phyloP scores from a whole-genome alignment of 1,140 invertebrate species.

The Notospermus geniculatus region DNA sequence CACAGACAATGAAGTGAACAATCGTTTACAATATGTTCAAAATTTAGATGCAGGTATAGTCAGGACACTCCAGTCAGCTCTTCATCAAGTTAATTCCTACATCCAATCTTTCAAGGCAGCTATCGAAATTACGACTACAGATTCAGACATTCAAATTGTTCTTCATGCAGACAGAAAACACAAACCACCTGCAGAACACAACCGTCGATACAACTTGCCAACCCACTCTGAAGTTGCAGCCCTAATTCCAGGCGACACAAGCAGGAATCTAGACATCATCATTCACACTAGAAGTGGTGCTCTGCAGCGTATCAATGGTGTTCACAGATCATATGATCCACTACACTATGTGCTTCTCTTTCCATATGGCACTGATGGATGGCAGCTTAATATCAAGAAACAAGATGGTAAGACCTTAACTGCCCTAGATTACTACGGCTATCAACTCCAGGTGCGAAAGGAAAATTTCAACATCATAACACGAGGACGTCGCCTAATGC shows the following conservation, averaged over 20 bases:
- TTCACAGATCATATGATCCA: conserved; percentile 12
- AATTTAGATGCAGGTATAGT: background rate
- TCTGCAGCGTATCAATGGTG: background rate
- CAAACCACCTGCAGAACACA: conserved; percentile 51
- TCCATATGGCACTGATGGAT: conserved; percentile 6
- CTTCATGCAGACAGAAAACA: conserved; percentile 45
- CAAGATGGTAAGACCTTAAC: background rate
- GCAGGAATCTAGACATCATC: conserved; percentile 33
- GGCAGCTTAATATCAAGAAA: background rate
- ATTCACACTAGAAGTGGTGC: background rate
- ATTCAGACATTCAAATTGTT: conserved; percentile 30
- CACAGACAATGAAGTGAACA: conserved; percentile 37
- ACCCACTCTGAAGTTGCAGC: conserved; percentile 44
- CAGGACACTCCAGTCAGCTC: background rate
- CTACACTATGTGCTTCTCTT: conserved; percentile 7
- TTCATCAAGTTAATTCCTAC: conserved; percentile 42
- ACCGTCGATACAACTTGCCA: conserved; percentile 50
- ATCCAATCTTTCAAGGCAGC: conserved; percentile 48
- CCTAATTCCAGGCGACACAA: conserved; percentile 42
- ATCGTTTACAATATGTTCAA: conserved; percentile 31
- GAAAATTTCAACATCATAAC: conserved; percentile 33
- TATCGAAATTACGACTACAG: conserved; percentile 40
- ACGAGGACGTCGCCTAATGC: conserved; percentile 45
- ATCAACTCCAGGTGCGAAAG: background rate
- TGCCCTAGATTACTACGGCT: conserved; percentile 2